Base-by-base conservation (phyloP, 2,797 vertebrate genomes). In the Parauchenoglanis punctatus region DNA sequence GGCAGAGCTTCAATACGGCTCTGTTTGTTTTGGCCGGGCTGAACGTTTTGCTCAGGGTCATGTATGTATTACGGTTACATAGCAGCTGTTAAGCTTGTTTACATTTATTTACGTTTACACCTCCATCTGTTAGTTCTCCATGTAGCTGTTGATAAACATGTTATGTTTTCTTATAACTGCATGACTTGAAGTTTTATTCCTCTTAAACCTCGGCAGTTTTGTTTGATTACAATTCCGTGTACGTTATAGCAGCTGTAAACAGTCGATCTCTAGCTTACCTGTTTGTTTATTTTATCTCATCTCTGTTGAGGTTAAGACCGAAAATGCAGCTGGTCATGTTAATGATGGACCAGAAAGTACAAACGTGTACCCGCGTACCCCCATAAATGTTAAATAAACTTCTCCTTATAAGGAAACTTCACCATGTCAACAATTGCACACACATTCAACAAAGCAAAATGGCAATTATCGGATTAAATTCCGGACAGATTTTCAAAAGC, bases 21-120 rank as follows among this genome's bases (percentile, higher is more conserved):
- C 63, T 87, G 31, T 91, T 92, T 93, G 85, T 90, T 88, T 87
- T 91, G 89, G 90, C 81, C 68, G 63, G 73, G 83, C 77, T 86
- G 80, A 81, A 63, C 52, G 52, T 70, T 87, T 72, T 75, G 83
- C 90, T 82, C 81, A 56, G 65, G 82, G 65, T 75, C 46, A 58
- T 35, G 52, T 54, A 87, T 54, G 72, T 68, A 49, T 68, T 40
- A 40, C 59, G 40, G n/a, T 70, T 49, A 28, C n/a, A 78, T 56
- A 56, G 61, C 86, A 83, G 81, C 87, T 56, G 61, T 46, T 40
- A 31, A n/a, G 59, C 52, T 75, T 85, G 28, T 82, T 13, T 63
- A n/a, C 11, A 0, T 68, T 54, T 40, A 13, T 40, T 76, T 20
- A 80, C 31, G 18, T 35, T 46, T 46, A 46, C 40, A 65, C 23